Evolutionary conservation across 2,113 vertebrate species (phyloP).

Genomic region (Opisthocomus hoazin): DNA sequence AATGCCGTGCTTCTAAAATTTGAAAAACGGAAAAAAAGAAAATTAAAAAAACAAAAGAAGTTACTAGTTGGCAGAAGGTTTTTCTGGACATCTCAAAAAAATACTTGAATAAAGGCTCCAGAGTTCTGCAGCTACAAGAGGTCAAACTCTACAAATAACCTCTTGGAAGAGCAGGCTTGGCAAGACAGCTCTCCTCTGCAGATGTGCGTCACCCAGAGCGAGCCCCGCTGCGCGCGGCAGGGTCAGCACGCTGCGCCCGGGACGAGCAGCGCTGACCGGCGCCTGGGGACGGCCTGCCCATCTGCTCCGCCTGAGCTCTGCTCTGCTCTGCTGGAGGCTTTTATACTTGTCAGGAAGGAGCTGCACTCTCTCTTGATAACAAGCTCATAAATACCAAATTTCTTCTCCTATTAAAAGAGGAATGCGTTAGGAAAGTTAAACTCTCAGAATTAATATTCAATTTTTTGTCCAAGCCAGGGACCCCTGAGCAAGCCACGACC

Average conservation of each 20-base stretch:
- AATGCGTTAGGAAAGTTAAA: neutral
- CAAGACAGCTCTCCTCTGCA: neutral
- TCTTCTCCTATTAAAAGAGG: neutral
- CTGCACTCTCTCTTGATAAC: neutral
- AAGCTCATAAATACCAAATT: neutral
- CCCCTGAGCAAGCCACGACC: neutral
- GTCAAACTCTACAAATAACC: neutral
- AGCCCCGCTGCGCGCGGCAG: neutral
- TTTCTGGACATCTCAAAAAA: neutral
- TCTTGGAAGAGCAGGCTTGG: neutral
- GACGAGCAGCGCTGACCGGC: neutral
- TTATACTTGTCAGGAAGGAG: neutral
- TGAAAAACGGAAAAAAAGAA: neutral
- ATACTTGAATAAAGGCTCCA: neutral
- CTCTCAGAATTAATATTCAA: neutral
- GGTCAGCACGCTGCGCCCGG: rapidly evolving
- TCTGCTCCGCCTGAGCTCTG: neutral
- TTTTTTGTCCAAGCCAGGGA: neutral
- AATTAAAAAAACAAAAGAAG: no score
- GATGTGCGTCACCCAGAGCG: rapidly evolving
- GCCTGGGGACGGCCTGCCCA: neutral
- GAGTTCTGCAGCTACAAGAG: neutral
- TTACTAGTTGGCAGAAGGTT: neutral
- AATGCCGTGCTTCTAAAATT: neutral
- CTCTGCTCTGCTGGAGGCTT: neutral